Conservation (phyloP, 1,140 invertebrate species). For the Caenorhabditis remanei region DNA sequence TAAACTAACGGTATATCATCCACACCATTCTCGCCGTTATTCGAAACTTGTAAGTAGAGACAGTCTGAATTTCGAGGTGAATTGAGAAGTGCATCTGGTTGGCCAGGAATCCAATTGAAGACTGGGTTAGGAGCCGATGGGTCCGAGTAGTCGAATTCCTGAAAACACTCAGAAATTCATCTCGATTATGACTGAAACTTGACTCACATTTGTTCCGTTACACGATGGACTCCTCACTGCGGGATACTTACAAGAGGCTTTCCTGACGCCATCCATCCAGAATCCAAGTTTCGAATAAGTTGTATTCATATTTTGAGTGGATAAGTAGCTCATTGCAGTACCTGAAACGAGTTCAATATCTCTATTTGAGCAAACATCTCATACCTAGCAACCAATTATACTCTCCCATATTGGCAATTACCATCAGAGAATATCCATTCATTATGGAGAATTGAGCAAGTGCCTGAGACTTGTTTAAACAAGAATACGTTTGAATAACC, state of each 20-base stretch:
- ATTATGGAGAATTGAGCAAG: not conserved
- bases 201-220: not conserved
- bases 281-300: not conserved
- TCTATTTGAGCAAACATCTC: too few species aligned
- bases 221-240: not conserved
- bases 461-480: not conserved
- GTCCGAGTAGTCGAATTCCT: not conserved
- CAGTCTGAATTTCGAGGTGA: not conserved
- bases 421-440: not conserved
- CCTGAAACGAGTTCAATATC: not conserved
- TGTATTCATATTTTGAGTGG: not conserved
- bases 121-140: not conserved
- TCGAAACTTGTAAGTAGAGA: not conserved
- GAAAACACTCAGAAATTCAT: not conserved
- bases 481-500: not conserved
- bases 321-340: not conserved
- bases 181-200: too few species aligned
- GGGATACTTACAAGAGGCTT: not conserved
- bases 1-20: not conserved
- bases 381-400: not conserved
- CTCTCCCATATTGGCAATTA: not conserved
- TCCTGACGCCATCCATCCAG: constrained; percentile 1
- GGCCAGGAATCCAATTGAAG: not conserved
- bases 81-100: not conserved
- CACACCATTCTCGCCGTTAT: not conserved